Evolutionary conservation across 2,113 vertebrate species (phyloP).

Genomic region (Gallinago undulata): DNA sequence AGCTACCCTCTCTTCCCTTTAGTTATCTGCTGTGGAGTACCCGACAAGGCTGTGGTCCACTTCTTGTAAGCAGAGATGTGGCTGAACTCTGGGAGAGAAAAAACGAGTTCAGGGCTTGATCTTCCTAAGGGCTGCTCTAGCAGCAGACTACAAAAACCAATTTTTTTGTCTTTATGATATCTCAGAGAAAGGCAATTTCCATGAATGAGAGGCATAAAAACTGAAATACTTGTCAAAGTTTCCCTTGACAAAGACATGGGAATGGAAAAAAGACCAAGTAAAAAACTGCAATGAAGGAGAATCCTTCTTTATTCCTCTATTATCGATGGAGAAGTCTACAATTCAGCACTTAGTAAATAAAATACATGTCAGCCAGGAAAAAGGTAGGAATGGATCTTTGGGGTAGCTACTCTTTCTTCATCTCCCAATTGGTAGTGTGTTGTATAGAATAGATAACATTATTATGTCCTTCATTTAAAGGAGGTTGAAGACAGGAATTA

Average conservation of each 20-base stretch:
- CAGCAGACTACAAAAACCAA: background rate
- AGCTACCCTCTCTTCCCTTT: background rate
- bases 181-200: background rate
- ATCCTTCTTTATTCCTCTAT: background rate
- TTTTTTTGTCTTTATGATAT: background rate
- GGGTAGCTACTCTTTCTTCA: background rate
- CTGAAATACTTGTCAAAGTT: background rate
- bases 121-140: background rate
- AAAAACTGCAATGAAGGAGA: background rate
- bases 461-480: background rate
- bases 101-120: background rate
- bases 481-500: background rate
- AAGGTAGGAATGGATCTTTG: background rate
- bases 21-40: background rate
- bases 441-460: background rate
- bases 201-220: background rate
- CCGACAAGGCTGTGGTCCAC: background rate
- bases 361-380: background rate
- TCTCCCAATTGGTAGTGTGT: fast-evolving
- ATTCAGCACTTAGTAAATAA: background rate
- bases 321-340: background rate
- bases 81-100: background rate
- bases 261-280: background rate
- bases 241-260: background rate
- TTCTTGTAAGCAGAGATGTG: background rate